A percentile compares a stretch with the other conserved stretches of the same genome.
Evolutionary conservation across 2,888 invertebrate genomes (phyloP).

Genomic region (Phrixothrix hirtus): DNA sequence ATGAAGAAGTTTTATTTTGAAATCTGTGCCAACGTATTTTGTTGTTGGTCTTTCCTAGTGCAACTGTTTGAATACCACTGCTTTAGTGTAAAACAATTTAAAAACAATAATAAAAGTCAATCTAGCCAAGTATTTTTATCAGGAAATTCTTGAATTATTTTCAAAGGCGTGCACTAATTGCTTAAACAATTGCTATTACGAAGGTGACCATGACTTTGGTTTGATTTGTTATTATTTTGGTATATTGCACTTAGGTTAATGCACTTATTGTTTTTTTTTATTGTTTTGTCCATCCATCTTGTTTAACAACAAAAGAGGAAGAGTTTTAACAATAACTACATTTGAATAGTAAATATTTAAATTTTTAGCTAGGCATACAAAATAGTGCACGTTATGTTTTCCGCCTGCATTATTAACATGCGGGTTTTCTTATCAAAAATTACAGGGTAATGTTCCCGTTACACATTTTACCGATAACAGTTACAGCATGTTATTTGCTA

Average conservation of each 20-base stretch:
- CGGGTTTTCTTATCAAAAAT: conserved; percentile 31
- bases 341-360: conserved; percentile 3
- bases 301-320: neutral
- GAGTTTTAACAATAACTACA: neutral
- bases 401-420: conserved; percentile 35
- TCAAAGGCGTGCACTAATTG: neutral
- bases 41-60: no score
- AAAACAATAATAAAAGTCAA: no score
- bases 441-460: conserved; percentile 33
- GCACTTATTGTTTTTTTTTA: conserved; percentile 4
- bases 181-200: neutral
- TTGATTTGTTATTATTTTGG: conserved; percentile 9
- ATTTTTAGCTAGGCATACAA: neutral
- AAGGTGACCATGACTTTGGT: conserved; percentile 10
- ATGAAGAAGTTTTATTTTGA: no score
- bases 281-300: neutral
- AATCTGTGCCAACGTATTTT: no score
- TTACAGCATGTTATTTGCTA: conserved; percentile 12
- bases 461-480: conserved; percentile 20
- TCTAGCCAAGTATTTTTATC: no score
- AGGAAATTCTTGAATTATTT: neutral
- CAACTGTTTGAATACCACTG: no score
- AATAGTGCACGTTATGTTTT: conserved; percentile 20
- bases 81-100: no score
- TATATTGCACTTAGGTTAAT: conserved; percentile 12